Evolutionary conservation across 2,113 vertebrate genomes (phyloP).

Genomic region (Mohoua ochrocephala): DNA sequence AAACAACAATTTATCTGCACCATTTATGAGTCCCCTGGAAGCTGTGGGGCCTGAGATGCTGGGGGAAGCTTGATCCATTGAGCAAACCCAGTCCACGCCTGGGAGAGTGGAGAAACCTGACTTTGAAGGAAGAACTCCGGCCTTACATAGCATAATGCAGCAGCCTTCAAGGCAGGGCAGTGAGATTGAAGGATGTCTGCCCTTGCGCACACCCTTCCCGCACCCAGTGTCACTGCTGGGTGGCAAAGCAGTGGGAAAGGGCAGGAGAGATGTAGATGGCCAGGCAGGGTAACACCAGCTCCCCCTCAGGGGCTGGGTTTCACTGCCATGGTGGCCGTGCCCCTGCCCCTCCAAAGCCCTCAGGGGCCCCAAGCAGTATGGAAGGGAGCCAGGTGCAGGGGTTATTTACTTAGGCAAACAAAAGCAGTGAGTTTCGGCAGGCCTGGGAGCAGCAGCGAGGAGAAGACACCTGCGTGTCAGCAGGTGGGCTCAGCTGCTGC

Average conservation of each 20-base stretch:
- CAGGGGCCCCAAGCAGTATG: fast-evolving
- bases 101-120: background rate
- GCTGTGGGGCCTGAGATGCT: background rate
- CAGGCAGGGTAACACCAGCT: background rate
- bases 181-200: background rate
- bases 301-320: background rate
- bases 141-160: background rate
- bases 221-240: fast-evolving
- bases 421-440: background rate
- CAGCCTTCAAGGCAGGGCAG: background rate
- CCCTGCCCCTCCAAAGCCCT: background rate
- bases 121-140: background rate
- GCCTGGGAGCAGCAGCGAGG: background rate
- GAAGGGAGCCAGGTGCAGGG: background rate
- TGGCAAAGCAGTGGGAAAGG: background rate
- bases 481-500: background rate
- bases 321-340: background rate
- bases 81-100: background rate
- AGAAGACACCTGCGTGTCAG: background rate
- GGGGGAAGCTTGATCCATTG: background rate
- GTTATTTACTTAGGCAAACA: background rate
- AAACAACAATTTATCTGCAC: background rate
- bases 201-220: fast-evolving
- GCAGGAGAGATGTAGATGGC: background rate
- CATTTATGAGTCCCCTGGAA: background rate